Base-by-base conservation (phyloP, 1,140 invertebrate genomes). In the Neelides sp. region DNA sequence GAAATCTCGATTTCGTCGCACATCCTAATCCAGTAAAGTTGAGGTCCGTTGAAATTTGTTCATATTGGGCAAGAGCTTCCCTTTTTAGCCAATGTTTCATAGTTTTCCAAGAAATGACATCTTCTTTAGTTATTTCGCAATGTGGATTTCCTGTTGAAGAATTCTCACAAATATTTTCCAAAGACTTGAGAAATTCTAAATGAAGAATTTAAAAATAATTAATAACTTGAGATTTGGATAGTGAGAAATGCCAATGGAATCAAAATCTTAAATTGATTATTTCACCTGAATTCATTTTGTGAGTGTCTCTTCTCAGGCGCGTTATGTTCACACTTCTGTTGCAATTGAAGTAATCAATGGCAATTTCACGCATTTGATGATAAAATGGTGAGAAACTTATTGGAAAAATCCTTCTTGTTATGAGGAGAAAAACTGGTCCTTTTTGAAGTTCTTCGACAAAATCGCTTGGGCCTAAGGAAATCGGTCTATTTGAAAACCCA, bases 261-360 rank as follows among this genome's bases (percentile, higher is more conserved):
- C n/a, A n/a, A n/a, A n/a, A n/a, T n/a, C n/a, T n/a, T n/a, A n/a
- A n/a, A n/a, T n/a, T n/a, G n/a, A n/a, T n/a, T n/a, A n/a, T n/a
- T 28, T 48, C 32, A 60, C 58, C 58, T 22, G 52, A 22, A 37
- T 61, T 61, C 7, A 61, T 39, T 50, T 57, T 52, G 32, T 61
- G 59, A 10, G 47, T 45, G 10, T 42, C 53, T 20, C 55, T 50
- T 37, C 59, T 36, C 4, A 61, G 40, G 20, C 49, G 48, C 3
- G 59, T 61, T 2, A 61, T 55, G 39, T 61, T 61, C 26, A 49
- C 47, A 40, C 59, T 61, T 37, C 52, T 56, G 35, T 57, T 61
- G 27, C 59, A 61, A 39, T 61, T 61, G 49, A 55, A 61, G 23
- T 61, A 61, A 39, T 61, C 59, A 4, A 61, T 34, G 23, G 55